Percentiles rank a stretch among this genome's conserved stretches.
phyloP scores from a whole-genome alignment of 2,888 invertebrate genomes.

The Meteorus colon region DNA sequence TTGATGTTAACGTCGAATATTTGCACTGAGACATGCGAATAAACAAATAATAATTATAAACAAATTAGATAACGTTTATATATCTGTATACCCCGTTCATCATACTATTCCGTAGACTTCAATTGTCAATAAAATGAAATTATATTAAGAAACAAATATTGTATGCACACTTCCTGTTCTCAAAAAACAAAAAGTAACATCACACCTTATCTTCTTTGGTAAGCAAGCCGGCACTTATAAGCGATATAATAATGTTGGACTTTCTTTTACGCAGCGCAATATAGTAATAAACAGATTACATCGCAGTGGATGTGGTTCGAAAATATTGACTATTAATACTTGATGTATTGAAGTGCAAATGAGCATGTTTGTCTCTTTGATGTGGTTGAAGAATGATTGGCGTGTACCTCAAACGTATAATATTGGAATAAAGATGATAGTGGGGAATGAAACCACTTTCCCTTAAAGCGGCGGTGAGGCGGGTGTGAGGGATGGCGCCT shows the following conservation, averaged over 20 bases:
- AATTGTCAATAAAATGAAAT: slow-evolving; percentile 36
- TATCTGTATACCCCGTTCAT: slow-evolving; percentile 37
- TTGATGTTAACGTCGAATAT: neutral
- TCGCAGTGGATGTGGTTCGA: neutral
- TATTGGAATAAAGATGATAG: slow-evolving; percentile 32
- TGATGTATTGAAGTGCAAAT: neutral
- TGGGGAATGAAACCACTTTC: slow-evolving; percentile 69
- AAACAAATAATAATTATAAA: slow-evolving; percentile 13
- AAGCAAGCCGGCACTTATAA: neutral
- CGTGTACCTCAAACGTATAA: slow-evolving; percentile 13
- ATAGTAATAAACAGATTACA: neutral
- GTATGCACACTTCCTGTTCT: slow-evolving; percentile 3
- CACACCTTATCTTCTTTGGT: neutral
- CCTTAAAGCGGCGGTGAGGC: slow-evolving; percentile 59
- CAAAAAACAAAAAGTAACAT: neutral
- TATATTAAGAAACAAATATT: slow-evolving; percentile 24
- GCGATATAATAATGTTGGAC: neutral
- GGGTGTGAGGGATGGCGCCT: slow-evolving; percentile 64
- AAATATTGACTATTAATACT: neutral
- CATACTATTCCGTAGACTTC: slow-evolving; percentile 39
- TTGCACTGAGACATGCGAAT: too few species aligned
- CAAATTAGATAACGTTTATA: slow-evolving; percentile 37
- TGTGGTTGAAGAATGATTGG: slow-evolving; percentile 11
- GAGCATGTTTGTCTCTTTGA: slow-evolving; percentile 14
- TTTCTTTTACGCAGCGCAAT: neutral